phyloP scores from a whole-genome alignment of 2,888 invertebrate species.

The Drosophila mulleri region DNA sequence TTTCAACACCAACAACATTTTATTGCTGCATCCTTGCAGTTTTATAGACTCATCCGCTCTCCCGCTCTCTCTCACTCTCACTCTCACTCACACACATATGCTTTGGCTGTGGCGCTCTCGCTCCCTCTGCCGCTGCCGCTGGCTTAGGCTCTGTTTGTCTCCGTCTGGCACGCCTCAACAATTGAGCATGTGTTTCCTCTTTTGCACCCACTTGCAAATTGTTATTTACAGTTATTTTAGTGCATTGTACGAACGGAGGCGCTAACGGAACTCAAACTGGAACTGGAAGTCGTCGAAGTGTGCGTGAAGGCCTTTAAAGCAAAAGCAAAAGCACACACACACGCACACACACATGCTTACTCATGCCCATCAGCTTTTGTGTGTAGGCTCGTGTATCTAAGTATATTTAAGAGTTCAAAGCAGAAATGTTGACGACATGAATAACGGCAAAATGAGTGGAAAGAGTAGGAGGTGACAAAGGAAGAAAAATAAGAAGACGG shows the following conservation, averaged over 20 bases:
- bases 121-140: not conserved
- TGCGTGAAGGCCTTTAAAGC: conserved; percentile 47
- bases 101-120: not conserved
- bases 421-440: conserved; percentile 50
- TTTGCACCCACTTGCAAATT: conserved; percentile 77
- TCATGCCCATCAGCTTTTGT: conserved; percentile 21
- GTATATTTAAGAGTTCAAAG: conserved; percentile 61
- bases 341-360: conserved; percentile 3
- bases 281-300: conserved; percentile 39
- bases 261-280: conserved; percentile 51
- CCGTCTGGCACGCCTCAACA: conserved; percentile 59
- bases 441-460: conserved; percentile 22
- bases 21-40: conserved; percentile 80
- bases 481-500: not conserved
- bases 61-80: conserved; percentile 28
- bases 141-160: conserved; percentile 17
- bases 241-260: conserved; percentile 64
- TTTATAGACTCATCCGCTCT: conserved; percentile 70
- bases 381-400: conserved; percentile 32
- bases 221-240: conserved; percentile 81
- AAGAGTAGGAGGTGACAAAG: not conserved
- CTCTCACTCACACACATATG: conserved; percentile 1
- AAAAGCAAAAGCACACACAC: conserved; percentile 9
- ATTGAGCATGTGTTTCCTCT: conserved; percentile 55
- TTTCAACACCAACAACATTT: conserved; percentile 58